Conservation (phyloP, 2,797 vertebrate genomes). For the Coregonus sp. region DNA sequence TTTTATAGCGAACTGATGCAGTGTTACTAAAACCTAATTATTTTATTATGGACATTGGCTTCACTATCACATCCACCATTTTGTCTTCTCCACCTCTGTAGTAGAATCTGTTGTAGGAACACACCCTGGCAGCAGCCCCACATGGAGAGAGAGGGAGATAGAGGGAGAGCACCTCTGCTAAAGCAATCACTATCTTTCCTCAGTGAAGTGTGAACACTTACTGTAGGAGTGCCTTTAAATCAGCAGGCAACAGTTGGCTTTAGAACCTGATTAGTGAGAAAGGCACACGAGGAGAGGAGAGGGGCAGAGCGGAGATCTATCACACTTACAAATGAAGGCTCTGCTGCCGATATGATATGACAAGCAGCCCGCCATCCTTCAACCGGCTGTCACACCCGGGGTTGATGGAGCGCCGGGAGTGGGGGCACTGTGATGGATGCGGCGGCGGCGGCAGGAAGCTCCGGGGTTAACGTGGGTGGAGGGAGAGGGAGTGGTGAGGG, state of each 20-base stretch:
- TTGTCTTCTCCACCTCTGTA: neutral
- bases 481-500: neutral
- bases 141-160: neutral
- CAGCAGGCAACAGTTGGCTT: constrained; percentile 54
- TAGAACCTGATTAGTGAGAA: constrained; percentile 30
- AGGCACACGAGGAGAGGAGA: neutral
- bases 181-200: constrained; percentile 24
- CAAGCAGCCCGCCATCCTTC: constrained; percentile 8
- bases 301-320: neutral
- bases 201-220: constrained; percentile 43
- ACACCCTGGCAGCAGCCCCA: neutral
- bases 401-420: neutral
- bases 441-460: constrained; percentile 23
- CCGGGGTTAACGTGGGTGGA: constrained; percentile 19
- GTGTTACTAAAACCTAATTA: neutral
- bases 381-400: neutral
- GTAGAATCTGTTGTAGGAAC: neutral
- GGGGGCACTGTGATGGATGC: neutral
- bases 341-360: neutral
- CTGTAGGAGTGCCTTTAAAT: constrained; percentile 47
- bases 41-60: neutral
- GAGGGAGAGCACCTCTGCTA: constrained; percentile 19
- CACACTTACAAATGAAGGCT: constrained; percentile 6
- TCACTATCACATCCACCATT: neutral
- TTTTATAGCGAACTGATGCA: neutral